phyloP scores from a whole-genome alignment of 2,797 vertebrate genomes.

The Tapera naevia region DNA sequence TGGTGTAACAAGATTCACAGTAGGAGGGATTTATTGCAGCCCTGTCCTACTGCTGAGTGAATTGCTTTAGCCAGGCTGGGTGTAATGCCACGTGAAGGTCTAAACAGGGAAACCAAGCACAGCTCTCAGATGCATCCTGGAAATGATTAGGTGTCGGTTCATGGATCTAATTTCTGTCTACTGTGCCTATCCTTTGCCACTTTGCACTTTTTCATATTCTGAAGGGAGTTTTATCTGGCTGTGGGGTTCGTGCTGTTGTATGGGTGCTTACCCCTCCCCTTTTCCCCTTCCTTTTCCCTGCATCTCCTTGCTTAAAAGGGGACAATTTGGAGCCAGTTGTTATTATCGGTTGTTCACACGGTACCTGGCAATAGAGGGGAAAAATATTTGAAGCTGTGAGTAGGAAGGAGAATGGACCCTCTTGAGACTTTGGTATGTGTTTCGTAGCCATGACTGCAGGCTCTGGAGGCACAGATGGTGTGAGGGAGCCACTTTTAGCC shows the following conservation, averaged over 20 bases:
- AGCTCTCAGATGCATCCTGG: neutral
- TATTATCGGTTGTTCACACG: neutral
- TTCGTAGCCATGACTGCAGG: neutral
- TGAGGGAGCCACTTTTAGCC: neutral
- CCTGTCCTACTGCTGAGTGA: neutral
- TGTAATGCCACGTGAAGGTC: neutral
- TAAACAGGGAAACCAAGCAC: neutral
- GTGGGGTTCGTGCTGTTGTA: neutral
- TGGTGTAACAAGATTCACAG: neutral
- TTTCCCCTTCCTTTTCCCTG: neutral
- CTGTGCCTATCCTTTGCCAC: neutral
- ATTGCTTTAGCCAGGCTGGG: neutral
- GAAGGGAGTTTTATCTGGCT: neutral
- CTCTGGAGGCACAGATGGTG: rapidly evolving
- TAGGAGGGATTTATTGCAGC: neutral
- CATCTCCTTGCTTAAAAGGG: neutral
- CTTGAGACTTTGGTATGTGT: neutral
- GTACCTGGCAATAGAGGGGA: neutral
- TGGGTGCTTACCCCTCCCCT: neutral
- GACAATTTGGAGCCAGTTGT: neutral
- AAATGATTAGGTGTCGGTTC: neutral
- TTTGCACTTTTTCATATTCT: neutral
- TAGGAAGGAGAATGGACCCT: neutral
- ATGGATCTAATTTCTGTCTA: neutral
- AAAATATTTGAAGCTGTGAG: neutral